Base-by-base conservation (phyloP, 2,797 vertebrate species). In the Syndactyla subalaris region DNA sequence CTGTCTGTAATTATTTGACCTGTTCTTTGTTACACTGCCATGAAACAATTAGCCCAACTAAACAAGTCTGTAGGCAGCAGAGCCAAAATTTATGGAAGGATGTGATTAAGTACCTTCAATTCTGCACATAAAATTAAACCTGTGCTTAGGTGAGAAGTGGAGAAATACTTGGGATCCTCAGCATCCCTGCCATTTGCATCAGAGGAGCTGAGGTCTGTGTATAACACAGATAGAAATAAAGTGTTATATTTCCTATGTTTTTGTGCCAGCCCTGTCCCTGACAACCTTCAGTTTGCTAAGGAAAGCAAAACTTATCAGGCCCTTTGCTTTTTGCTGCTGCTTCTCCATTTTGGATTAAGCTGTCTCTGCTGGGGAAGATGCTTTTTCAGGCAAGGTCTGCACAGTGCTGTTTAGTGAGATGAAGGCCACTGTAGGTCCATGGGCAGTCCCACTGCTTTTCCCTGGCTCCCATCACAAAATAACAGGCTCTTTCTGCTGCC, bases 11-110 rank as follows among this genome's bases (percentile, higher is more conserved):
- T 70, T 88, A 67, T 86, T 78, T 89, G 58, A 81, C 41, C 43
- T 86, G 14, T 30, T 80, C 54, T 93, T 89, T 85, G 63, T 91
- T 94, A 63, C 6, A 13, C 4, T 48, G 86, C 41, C 59, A 27
- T 85, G 49, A 74, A 88, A 83, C 7, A 84, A 68, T 93, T 89
- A 76, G 17, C 15, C 9, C 73, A 89, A 39, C 84, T 85, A 95
- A 57, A 67, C 49, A 30, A 78, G 71, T 78, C 48, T 89, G 83
- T 45, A 91, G 39, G 45, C 78, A 88, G 32, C 36, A 30, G 34
- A 81, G 36, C 8, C 63, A 59, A 81, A 79, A 76, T 54, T 90
- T 67, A 48, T 36, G 5, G 14, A 48, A 61, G n/a, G 34, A 41
- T 57, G 34, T 34, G 22, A 55, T 71, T 75, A 78, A 70, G 38